Percentiles rank a stretch among this genome's conserved stretches.
Conservation (phyloP, 2,888 invertebrate species). For the Onthophagus sagittarius region DNA sequence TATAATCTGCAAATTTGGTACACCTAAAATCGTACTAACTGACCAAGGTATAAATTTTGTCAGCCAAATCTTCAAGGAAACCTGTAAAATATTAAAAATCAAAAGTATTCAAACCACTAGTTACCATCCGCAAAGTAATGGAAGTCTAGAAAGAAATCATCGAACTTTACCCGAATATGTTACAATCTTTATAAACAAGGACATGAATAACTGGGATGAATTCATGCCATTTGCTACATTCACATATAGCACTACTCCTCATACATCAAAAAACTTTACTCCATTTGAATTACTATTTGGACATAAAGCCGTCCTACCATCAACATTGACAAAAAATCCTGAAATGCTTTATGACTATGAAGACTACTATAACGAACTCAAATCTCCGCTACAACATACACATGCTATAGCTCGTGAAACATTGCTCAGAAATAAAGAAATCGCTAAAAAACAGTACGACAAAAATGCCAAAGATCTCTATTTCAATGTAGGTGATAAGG, state of each 20-base stretch:
- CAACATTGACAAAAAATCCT: conserved; percentile 26
- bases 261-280: conserved; percentile 25
- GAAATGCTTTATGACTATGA: conserved; percentile 31
- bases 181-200: not conserved
- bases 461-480: not conserved
- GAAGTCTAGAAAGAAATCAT: conserved; percentile 38
- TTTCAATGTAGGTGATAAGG: conserved; percentile 5
- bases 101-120: conserved; percentile 33
- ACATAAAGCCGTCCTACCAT: conserved; percentile 21
- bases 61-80: conserved; percentile 33
- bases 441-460: conserved; percentile 20
- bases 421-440: no score
- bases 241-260: not conserved
- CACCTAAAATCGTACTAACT: conserved; percentile 33
- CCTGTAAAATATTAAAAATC: conserved; percentile 33
- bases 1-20: conserved; percentile 34
- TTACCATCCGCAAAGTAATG: conserved; percentile 36
- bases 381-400: conserved; percentile 24
- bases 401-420: conserved; percentile 28
- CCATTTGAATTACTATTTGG: conserved; percentile 31
- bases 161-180: conserved; percentile 33
- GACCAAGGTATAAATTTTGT: conserved; percentile 35
- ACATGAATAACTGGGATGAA: not conserved
- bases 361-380: conserved; percentile 25
- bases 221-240: conserved; percentile 3